A percentile compares a stretch with the other conserved stretches of the same genome.
Evolutionary conservation across 2,797 vertebrate genomes (phyloP).

Genomic region (Pseudocheirus occidentalis): DNA sequence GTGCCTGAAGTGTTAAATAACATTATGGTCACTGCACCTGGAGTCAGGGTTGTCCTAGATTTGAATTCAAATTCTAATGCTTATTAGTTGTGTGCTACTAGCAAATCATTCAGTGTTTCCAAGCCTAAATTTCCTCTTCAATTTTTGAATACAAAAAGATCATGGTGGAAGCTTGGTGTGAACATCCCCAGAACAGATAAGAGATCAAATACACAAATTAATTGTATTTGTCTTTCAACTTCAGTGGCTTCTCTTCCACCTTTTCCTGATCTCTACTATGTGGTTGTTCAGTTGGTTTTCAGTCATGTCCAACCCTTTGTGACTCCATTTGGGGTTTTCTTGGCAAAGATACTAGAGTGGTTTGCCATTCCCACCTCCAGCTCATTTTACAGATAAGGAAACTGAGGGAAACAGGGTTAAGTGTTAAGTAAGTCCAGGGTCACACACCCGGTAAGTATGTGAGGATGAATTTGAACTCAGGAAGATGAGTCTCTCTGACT

Average conservation of each 20-base stretch:
- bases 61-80: background rate
- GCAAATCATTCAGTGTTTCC: background rate
- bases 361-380: background rate
- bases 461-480: background rate
- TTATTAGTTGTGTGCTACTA: background rate
- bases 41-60: background rate
- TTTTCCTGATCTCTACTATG: background rate
- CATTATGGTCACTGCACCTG: background rate
- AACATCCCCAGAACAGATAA: background rate
- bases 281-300: background rate
- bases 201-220: background rate
- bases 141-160: background rate
- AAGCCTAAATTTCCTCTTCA: background rate
- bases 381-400: background rate
- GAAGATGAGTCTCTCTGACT: background rate
- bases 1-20: background rate
- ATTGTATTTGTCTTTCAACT: background rate
- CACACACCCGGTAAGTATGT: background rate
- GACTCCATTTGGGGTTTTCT: background rate
- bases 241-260: background rate
- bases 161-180: background rate
- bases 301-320: background rate
- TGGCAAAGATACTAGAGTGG: background rate
- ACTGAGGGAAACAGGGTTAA: background rate
- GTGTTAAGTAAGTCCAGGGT: background rate